These are phyloP conservation scores for Hypercompe scribonia DNA, from an alignment of 2,888 invertebrate genomes.

Conservation along the genomic window DNA sequence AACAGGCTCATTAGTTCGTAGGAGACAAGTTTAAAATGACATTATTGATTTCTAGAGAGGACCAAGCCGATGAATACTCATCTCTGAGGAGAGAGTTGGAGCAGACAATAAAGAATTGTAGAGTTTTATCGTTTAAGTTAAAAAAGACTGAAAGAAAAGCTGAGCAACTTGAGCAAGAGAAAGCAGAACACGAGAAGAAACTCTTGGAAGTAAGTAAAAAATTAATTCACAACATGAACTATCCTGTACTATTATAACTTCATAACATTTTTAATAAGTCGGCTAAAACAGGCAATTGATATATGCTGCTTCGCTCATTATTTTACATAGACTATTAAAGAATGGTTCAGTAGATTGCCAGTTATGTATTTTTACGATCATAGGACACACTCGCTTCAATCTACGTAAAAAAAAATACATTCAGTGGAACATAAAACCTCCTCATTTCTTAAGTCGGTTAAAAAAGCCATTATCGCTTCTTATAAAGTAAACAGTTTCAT, in stretches of 20 bases:
- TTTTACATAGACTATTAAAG: neutral
- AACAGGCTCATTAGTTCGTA: too few species aligned
- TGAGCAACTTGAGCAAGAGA: slow-evolving; percentile 95
- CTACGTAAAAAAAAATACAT: too few species aligned
- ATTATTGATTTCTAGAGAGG: slow-evolving; percentile 88
- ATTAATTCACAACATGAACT: neutral
- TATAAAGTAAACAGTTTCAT: too few species aligned
- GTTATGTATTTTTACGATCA: too few species aligned
- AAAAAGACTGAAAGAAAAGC: slow-evolving; percentile 97
- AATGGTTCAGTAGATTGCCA: too few species aligned
- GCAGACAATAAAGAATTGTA: slow-evolving; percentile 98
- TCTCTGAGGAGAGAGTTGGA: slow-evolving; percentile 98
- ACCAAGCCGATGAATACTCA: slow-evolving; percentile 98
- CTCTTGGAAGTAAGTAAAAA: slow-evolving; percentile 79
- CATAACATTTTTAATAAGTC: neutral
- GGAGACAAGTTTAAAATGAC: neutral
- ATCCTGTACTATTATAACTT: too few species aligned
- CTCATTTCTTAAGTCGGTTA: too few species aligned
- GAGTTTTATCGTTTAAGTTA: slow-evolving; percentile 98
- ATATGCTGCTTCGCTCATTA: neutral
- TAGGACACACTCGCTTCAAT: too few species aligned
- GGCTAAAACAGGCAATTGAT: neutral
- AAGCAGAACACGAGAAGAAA: slow-evolving; percentile 90
- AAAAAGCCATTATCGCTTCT: too few species aligned
- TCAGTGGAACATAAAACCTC: too few species aligned